These are phyloP conservation scores for Boulengerochromis microlepis DNA, from an alignment of 2,113 vertebrate species.

Conservation along the genomic window DNA sequence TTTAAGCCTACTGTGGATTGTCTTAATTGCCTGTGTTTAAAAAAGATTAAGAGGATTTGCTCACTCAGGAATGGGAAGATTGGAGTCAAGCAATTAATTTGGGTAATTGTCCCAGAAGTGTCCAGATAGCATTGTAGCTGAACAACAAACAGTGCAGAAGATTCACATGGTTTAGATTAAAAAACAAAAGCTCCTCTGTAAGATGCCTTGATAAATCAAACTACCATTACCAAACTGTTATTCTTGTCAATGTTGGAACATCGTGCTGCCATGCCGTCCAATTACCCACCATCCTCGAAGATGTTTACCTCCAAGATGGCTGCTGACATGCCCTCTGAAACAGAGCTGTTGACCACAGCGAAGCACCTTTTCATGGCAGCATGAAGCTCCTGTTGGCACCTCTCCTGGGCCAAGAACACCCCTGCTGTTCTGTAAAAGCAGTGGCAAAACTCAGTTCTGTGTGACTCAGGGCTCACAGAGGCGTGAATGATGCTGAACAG, in stretches of 20 bases:
- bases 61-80: constrained; percentile 35
- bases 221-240: neutral
- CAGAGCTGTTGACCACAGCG: constrained; percentile 88
- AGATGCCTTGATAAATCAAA: neutral
- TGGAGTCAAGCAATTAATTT: constrained; percentile 40
- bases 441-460: constrained; percentile 20
- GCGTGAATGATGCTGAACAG: constrained; percentile 52
- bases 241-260: neutral
- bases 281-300: neutral
- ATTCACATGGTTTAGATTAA: neutral
- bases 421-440: constrained; percentile 73
- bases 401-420: constrained; percentile 78
- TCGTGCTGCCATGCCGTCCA: neutral
- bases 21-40: constrained; percentile 56
- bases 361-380: constrained; percentile 76
- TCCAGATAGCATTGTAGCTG: constrained; percentile 25
- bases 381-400: constrained; percentile 81
- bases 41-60: constrained; percentile 66
- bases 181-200: neutral
- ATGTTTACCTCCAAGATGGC: constrained; percentile 87
- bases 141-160: neutral
- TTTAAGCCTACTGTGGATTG: constrained; percentile 56
- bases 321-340: constrained; percentile 94
- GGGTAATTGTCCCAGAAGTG: constrained; percentile 30
- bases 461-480: constrained; percentile 44